These are phyloP conservation scores for Sesamia nonagrioides DNA, from an alignment of 1,140 invertebrate species.

Conservation along the genomic window DNA sequence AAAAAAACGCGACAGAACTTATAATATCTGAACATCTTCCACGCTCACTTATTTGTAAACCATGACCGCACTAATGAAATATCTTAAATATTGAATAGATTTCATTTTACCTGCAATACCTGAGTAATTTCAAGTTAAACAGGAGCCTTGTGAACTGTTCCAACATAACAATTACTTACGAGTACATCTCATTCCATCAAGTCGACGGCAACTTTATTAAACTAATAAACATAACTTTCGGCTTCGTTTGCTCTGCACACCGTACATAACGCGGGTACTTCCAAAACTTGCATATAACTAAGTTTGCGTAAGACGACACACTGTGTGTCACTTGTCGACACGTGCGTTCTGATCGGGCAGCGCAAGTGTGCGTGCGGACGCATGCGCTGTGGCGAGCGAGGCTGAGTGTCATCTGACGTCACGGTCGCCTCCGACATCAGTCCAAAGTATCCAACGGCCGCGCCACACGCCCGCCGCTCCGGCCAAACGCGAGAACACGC, in stretches of 20 bases:
- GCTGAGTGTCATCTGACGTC: constrained; percentile 56
- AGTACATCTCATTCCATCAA: too few relatives aligned
- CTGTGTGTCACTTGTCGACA: constrained; percentile 53
- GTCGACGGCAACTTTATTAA: constrained; percentile 12
- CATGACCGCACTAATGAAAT: too few relatives aligned
- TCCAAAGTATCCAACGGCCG: constrained; percentile 70
- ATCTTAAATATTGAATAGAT: too few relatives aligned
- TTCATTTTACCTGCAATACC: too few relatives aligned
- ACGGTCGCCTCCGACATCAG: constrained; percentile 59
- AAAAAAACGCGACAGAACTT: too few relatives aligned
- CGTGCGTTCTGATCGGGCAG: constrained; percentile 54
- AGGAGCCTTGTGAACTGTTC: too few relatives aligned
- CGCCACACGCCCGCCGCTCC: constrained; percentile 64
- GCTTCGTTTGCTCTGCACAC: constrained; percentile 28
- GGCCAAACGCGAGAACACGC: constrained; percentile 56
- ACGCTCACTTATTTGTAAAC: too few relatives aligned
- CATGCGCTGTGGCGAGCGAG: constrained; percentile 36
- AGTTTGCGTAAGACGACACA: constrained; percentile 28
- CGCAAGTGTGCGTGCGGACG: constrained; percentile 56
- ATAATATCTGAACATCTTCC: too few relatives aligned
- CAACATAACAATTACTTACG: too few relatives aligned
- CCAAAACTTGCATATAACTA: constrained; percentile 39
- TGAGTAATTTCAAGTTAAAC: too few relatives aligned
- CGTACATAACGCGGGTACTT: constrained; percentile 3
- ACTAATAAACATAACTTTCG: constrained; percentile 35